These are phyloP conservation scores for Propsilocerus akamusi DNA, from an alignment of 1,140 invertebrate species.

Conservation along the genomic window DNA sequence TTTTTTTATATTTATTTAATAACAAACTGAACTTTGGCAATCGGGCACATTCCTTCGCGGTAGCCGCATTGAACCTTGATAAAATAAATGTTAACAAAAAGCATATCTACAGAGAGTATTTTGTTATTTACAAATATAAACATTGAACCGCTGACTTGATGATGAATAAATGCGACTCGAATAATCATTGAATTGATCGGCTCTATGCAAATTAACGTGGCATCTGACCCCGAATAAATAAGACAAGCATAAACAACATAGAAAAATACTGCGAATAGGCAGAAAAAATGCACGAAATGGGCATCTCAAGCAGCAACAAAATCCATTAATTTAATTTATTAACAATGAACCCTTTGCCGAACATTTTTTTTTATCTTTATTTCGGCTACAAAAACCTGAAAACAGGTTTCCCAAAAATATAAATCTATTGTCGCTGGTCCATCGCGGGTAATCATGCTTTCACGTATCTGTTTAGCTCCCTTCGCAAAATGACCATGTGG, in stretches of 20 bases:
- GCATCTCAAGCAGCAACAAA: background rate
- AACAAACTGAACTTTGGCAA: background rate
- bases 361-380: background rate
- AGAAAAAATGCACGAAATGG: background rate
- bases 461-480: too few species aligned
- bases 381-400: background rate
- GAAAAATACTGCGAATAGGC: background rate
- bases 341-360: background rate
- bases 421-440: background rate
- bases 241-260: background rate
- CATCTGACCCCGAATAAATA: background rate
- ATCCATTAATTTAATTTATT: conserved; percentile 4
- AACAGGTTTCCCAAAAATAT: background rate
- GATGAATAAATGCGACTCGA: background rate
- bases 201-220: background rate
- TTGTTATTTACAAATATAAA: background rate
- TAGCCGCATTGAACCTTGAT: background rate
- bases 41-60: background rate
- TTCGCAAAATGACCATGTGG: too few species aligned
- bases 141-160: background rate
- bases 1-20: background rate
- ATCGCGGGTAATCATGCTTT: background rate
- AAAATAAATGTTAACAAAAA: background rate
- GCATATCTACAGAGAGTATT: background rate
- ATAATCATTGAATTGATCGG: background rate